A percentile compares a stretch with the other conserved stretches of the same genome.
Evolutionary conservation across 2,797 vertebrate genomes (phyloP).

Genomic region (Clarias laeviceps): DNA sequence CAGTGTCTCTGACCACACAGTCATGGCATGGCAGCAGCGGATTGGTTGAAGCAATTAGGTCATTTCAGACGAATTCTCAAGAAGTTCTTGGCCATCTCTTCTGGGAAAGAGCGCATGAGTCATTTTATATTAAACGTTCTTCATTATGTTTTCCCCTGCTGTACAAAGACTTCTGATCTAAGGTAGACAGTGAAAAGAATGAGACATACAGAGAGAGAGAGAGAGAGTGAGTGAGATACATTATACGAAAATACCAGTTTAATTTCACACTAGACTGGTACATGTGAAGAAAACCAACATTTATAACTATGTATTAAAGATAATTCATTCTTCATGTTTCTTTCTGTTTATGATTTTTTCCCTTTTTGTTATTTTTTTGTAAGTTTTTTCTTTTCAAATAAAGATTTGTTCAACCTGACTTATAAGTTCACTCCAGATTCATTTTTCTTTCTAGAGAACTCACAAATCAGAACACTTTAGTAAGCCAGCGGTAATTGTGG

Average conservation of each 20-base stretch:
- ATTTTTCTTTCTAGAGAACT: no score
- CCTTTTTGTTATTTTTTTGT: background rate
- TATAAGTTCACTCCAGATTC: background rate
- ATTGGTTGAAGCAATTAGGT: constrained; percentile 58
- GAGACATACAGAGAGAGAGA: background rate
- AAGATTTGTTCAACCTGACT: background rate
- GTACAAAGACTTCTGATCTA: constrained; percentile 52
- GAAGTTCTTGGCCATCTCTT: constrained; percentile 25
- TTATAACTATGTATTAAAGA: background rate
- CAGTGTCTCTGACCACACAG: constrained; percentile 4
- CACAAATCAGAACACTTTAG: background rate
- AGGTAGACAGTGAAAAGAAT: background rate
- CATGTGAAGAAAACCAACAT: background rate
- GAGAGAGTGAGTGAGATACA: background rate
- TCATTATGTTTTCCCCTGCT: constrained; percentile 32
- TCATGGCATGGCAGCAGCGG: constrained; percentile 44
- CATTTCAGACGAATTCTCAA: constrained; percentile 52
- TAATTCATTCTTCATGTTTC: background rate
- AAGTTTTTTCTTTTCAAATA: background rate
- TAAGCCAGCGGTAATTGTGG: background rate
- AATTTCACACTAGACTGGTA: background rate
- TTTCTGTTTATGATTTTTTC: background rate
- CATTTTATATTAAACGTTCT: constrained; percentile 63
- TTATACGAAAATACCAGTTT: background rate
- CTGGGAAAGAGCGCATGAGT: constrained; percentile 60